Evolutionary conservation across 2,113 vertebrate genomes (phyloP), one percentile per base, ranked within the genome.

Genomic region (Rhabdornis inornatus): DNA sequence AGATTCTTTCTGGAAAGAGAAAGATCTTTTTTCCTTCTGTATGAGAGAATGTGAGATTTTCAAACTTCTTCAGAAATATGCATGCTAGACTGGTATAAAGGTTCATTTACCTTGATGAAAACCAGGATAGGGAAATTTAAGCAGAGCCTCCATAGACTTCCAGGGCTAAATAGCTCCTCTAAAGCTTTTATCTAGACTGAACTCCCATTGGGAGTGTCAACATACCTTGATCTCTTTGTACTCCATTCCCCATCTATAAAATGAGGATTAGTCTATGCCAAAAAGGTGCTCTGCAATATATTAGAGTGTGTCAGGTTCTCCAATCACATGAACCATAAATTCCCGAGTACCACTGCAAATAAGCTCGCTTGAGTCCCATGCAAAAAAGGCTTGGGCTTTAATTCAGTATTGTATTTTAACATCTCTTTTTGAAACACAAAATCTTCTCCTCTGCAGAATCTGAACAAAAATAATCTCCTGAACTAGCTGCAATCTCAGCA

Each of bases 151-250:
- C 45, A 45, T 49, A 44, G 24, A 42, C 56, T 95, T 75, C 47
- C 69, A 93, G 64, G 69, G 56, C 83, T 93, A 86, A 94, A 92
- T 5, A 92, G 63, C 55, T 92, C 47, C 83, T 90, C 83, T 74
- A 59, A 93, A 94, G 94, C 92, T 95, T 96, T 97, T 97, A 95
- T 94, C 95, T 93, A 70, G 72, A 37, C 59, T 87, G 91, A 95
- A 89, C 89, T 97, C 94, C 83, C 94, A 50, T 22, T 13, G 86
- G 91, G 76, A 97, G 68, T 11, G 91, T 89, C 94, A 92, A 87
- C 88, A 90, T 88, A 83, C 85, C 93, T 94, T 92, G 88, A 95
- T 94, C 82, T 95, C 92, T 95, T 71, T 93, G 90, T 93, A 77
- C 71, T 77, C 85, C 49, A 92, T 77, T 93, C 88, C 76, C 44